Base-by-base conservation (phyloP, 2,797 vertebrate species). In the Phoebastria nigripes region DNA sequence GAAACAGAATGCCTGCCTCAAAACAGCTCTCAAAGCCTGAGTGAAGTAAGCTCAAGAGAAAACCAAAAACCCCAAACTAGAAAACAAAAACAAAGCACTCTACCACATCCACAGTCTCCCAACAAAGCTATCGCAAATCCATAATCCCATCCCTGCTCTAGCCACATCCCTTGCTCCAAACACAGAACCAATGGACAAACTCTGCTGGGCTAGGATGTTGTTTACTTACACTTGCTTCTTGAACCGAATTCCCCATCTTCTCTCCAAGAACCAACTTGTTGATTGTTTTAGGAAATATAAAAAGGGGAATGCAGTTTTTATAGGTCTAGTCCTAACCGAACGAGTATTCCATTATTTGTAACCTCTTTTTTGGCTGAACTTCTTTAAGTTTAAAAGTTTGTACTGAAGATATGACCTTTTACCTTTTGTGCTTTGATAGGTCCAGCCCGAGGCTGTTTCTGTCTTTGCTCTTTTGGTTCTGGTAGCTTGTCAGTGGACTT, bases 371-470 rank as follows among this genome's bases (percentile, higher is more conserved):
- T 42, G 33, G 29, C 5, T 35, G 6, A 92, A 33, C 2, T 71
- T 54, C 13, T 70, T 31, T 12, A 74, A 24, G 6, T 74, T 67
- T 69, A 47, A 8, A 69, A 65, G 12, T 49, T 28, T 70, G 18
- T 65, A 83, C 14, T 44, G 25, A 65, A 86, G 47, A 71, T 7
- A 87, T 1, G 8, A 93, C 25, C 28, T 91, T 82, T 94, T 98
- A 99, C 99, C 98, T 99, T 99, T 94, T 99, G 99, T 86, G 99
- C 98, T 98, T 99, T 99, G 97, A 99, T 99, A 80, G 99, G 99
- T 67, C 99, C 99, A 89, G 99, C 99, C 31, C 99, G 98, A 73
- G 99, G 98, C 94, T 99, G 99, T 95, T 99, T 99, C 94, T 99
- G 99, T 87, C 99, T 98, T 94, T 99, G 99, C 95, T 99, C 99